phyloP scores from a whole-genome alignment of 2,888 invertebrate genomes.

The Neoitamus cyanurus region DNA sequence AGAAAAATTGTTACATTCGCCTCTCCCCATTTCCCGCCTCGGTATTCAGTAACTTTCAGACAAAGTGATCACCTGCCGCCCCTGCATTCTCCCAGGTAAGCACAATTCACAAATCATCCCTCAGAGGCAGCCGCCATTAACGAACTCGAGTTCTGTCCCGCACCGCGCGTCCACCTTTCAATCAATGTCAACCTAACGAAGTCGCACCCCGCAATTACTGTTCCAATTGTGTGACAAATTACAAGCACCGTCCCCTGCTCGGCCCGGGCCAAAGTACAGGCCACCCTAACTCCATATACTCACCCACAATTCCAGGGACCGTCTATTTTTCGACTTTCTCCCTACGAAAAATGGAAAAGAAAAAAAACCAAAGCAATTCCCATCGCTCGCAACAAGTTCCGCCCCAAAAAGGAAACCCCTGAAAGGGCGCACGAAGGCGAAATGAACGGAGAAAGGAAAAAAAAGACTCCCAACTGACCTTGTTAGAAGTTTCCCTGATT shows the following conservation, averaged over 20 bases:
- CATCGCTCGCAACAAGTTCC: background rate
- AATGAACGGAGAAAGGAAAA: background rate
- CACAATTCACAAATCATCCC: background rate
- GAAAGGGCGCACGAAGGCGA: background rate
- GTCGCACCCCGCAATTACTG: background rate
- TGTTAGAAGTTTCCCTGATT: background rate
- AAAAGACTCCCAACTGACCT: background rate
- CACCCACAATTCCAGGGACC: background rate
- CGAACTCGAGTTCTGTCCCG: background rate
- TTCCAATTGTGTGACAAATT: slow-evolving; percentile 1
- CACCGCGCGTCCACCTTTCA: background rate
- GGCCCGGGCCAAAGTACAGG: too few relatives aligned
- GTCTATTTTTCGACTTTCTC: slow-evolving; percentile 1
- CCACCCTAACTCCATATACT: too few relatives aligned
- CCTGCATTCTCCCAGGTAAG: background rate
- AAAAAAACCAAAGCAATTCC: background rate
- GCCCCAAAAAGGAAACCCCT: background rate
- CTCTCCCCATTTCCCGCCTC: background rate
- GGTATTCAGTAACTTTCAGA: background rate
- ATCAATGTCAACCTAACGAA: slow-evolving; percentile 1
- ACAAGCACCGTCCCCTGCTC: background rate
- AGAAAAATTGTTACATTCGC: background rate
- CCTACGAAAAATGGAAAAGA: background rate
- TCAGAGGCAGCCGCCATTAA: background rate
- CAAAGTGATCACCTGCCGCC: background rate